Conservation (phyloP, 2,888 invertebrate species). For the Philopedon plagiatum region DNA sequence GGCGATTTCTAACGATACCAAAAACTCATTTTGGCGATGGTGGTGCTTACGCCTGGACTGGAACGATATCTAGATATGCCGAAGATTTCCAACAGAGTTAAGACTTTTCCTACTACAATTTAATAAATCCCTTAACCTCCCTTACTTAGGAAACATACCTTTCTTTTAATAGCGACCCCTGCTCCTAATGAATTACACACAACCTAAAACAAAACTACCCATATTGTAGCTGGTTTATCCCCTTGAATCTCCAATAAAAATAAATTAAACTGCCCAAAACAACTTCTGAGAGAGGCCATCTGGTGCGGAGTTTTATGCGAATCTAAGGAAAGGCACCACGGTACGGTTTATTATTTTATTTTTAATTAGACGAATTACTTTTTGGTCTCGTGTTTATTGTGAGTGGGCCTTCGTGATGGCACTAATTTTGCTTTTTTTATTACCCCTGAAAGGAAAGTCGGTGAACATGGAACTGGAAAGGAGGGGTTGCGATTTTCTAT, state of each 20-base stretch:
- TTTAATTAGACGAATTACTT: not conserved
- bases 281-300: constrained; percentile 13
- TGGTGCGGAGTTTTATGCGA: constrained; percentile 10
- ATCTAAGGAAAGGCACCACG: not conserved
- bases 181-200: constrained; percentile 12
- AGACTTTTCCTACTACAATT: too few relatives aligned
- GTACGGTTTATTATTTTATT: constrained; percentile 2
- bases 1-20: too few relatives aligned
- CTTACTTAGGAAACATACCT: not conserved
- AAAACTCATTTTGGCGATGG: too few relatives aligned
- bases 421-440: not conserved
- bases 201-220: constrained; percentile 17
- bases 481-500: too few relatives aligned
- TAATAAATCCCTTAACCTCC: too few relatives aligned
- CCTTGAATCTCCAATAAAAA: constrained; percentile 21
- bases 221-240: constrained; percentile 14
- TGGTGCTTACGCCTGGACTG: too few relatives aligned
- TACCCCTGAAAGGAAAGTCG: not conserved
- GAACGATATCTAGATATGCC: too few relatives aligned
- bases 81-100: too few relatives aligned
- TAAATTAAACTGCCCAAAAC: constrained; percentile 23
- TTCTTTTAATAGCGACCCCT: not conserved
- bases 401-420: not conserved
- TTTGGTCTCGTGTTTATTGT: not conserved
- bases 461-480: too few relatives aligned